Conservation (phyloP, 2,113 vertebrate genomes). For the Colossoma macropomum region DNA sequence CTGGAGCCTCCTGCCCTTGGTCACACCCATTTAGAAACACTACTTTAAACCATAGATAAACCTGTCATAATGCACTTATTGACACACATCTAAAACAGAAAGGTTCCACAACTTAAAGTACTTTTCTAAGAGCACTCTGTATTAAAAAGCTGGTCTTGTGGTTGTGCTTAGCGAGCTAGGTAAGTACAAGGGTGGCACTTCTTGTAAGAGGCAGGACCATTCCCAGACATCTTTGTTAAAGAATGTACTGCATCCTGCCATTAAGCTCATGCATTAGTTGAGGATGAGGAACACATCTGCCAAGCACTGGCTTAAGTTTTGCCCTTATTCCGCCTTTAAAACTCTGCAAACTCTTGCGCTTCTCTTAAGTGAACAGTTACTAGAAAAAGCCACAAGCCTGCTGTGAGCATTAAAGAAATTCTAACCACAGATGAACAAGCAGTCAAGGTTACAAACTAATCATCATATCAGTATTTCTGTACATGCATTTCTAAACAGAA, state of each 20-base stretch:
- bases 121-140: constrained; percentile 66
- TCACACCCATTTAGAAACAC: constrained; percentile 43
- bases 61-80: constrained; percentile 33
- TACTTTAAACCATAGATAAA: constrained; percentile 40
- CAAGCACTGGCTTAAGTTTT: constrained; percentile 35
- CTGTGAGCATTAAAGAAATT: background rate
- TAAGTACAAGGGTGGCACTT: constrained; percentile 61
- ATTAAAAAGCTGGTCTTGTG: constrained; percentile 60
- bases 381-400: background rate
- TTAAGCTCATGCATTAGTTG: constrained; percentile 61
- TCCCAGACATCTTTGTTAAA: constrained; percentile 64
- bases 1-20: constrained; percentile 10
- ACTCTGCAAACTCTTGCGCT: constrained; percentile 4
- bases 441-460: background rate
- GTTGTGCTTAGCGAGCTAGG: constrained; percentile 68
- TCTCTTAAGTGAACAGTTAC: constrained; percentile 7
- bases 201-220: constrained; percentile 63
- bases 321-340: constrained; percentile 5
- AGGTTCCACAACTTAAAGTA: constrained; percentile 62
- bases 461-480: no score
- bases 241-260: constrained; percentile 50
- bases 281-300: constrained; percentile 37
- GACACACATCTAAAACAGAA: constrained; percentile 29
- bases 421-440: background rate
- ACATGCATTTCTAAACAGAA: no score